These are phyloP conservation scores for Drosophila hamatofila DNA, from an alignment of 2,888 invertebrate species.

Conservation along the genomic window DNA sequence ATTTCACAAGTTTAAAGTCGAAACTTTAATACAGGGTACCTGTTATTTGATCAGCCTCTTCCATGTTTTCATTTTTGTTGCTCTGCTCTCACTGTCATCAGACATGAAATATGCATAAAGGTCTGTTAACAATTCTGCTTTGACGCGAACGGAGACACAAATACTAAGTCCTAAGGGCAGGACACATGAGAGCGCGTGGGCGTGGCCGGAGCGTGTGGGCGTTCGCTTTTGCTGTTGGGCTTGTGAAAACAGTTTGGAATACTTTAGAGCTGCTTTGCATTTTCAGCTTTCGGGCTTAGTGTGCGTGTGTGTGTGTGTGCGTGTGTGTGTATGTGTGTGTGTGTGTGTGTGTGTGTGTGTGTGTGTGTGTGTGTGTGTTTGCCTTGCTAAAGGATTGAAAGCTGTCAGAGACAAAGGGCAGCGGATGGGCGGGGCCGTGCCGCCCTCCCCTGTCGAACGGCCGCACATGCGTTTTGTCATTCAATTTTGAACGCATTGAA, in stretches of 20 bases:
- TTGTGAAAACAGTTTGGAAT: constrained; percentile 71
- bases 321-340: not conserved
- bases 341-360: not conserved
- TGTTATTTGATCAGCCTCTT: not conserved
- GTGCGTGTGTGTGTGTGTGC: not conserved
- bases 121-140: constrained; percentile 59
- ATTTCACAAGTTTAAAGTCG: not conserved
- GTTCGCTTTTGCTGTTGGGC: constrained; percentile 4
- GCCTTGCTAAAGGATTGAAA: constrained; percentile 48
- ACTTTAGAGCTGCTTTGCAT: constrained; percentile 79
- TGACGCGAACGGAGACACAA: constrained; percentile 41
- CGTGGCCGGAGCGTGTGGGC: constrained; percentile 34
- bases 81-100: constrained; percentile 44
- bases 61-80: constrained; percentile 5
- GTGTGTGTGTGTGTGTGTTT: not conserved
- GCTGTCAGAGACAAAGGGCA: constrained; percentile 8
- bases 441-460: constrained; percentile 32
- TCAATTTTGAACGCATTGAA: constrained; percentile 67
- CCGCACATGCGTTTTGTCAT: constrained; percentile 74
- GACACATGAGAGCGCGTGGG: constrained; percentile 36
- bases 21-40: not conserved
- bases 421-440: not conserved
- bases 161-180: constrained; percentile 33
- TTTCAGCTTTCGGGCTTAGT: constrained; percentile 73
- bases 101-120: constrained; percentile 77